A percentile compares a stretch with the other conserved stretches of the same genome.
These are phyloP conservation scores for Anguilla megastoma DNA, from an alignment of 2,797 vertebrate species.

Conservation along the genomic window DNA sequence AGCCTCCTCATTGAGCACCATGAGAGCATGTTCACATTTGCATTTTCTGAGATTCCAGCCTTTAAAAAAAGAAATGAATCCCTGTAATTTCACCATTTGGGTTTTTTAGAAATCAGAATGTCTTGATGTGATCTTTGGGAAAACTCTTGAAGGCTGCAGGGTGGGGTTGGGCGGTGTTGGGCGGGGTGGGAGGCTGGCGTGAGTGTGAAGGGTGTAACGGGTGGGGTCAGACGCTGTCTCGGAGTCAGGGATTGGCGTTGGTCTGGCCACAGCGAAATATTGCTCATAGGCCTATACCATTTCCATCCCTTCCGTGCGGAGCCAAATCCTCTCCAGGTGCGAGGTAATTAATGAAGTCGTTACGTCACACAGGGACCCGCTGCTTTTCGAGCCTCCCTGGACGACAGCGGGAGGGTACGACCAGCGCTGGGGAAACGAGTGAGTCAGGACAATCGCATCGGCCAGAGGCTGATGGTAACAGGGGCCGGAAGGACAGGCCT, in stretches of 20 bases:
- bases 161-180: background rate
- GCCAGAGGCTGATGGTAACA: background rate
- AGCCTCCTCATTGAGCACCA: background rate
- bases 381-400: constrained; percentile 4
- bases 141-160: background rate
- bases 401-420: background rate
- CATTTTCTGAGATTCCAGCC: background rate
- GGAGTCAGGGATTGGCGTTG: background rate
- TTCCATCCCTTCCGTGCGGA: background rate
- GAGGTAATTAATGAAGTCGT: constrained; percentile 24
- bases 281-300: background rate
- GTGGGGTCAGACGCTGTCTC: background rate
- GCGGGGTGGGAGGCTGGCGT: background rate
- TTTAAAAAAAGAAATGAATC: background rate
- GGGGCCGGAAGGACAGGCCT: background rate
- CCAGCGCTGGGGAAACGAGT: background rate
- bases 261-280: background rate
- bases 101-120: background rate
- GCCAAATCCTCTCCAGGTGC: background rate
- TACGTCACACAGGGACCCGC: background rate
- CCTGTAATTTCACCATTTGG: constrained; percentile 5
- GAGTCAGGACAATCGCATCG: background rate
- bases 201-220: background rate
- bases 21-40: constrained; percentile 10
- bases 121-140: background rate